Evolutionary conservation across 2,797 vertebrate species (phyloP).

Genomic region (Sus cebifrons): DNA sequence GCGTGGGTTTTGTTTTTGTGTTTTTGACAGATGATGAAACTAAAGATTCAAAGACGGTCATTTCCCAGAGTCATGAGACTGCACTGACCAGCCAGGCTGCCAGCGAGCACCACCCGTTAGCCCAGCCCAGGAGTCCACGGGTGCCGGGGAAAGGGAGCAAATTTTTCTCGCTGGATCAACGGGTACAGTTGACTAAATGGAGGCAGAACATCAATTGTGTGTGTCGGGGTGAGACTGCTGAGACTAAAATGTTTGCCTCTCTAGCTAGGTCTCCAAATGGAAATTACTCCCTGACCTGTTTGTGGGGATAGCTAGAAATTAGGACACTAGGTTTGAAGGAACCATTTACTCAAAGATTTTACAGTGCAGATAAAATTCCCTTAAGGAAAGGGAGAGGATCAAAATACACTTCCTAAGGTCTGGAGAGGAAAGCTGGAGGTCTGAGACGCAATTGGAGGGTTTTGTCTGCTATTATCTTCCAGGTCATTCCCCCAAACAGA

Average conservation of each 20-base stretch:
- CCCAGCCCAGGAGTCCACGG: neutral
- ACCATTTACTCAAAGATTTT: slow-evolving; percentile 11
- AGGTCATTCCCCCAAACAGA: neutral
- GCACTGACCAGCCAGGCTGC: neutral
- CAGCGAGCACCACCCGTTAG: accelerated
- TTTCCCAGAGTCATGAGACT: neutral
- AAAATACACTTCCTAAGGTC: neutral
- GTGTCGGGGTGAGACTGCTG: neutral
- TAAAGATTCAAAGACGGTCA: neutral
- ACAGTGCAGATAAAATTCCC: neutral
- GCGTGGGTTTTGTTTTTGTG: neutral
- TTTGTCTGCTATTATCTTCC: neutral
- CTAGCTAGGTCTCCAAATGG: neutral
- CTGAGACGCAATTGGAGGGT: neutral
- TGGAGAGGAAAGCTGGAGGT: neutral
- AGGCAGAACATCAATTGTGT: slow-evolving; percentile 25
- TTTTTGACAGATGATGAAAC: slow-evolving; percentile 27
- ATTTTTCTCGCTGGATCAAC: neutral
- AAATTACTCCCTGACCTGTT: neutral
- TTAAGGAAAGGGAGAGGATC: slow-evolving; percentile 18
- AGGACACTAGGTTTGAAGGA: neutral
- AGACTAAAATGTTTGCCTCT: slow-evolving; percentile 36
- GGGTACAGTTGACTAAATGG: neutral
- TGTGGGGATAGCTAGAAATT: neutral
- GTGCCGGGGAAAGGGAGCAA: neutral